A percentile compares a stretch with the other conserved stretches of the same genome.
These are phyloP conservation scores for Leptinotarsa undecemlineata DNA, from an alignment of 1,140 invertebrate species.

Conservation along the genomic window DNA sequence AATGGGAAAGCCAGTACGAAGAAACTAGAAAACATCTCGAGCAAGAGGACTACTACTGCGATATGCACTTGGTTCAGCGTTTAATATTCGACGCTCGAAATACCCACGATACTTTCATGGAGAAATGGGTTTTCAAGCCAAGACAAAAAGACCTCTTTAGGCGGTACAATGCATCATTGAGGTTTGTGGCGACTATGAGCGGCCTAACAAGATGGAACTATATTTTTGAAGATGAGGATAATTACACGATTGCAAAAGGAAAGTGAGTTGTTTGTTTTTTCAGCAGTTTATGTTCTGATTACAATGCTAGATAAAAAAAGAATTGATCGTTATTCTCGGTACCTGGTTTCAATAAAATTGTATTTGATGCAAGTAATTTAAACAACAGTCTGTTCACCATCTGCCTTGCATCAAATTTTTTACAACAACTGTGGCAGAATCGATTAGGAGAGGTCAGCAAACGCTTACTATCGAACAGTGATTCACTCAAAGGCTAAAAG, in stretches of 20 bases:
- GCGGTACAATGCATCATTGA: constrained; percentile 69
- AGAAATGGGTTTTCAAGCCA: constrained; percentile 61
- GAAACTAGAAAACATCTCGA: constrained; percentile 62
- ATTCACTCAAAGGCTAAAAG: too few relatives aligned
- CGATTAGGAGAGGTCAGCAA: too few relatives aligned
- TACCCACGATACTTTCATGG: constrained; percentile 71
- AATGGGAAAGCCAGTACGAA: constrained; percentile 61
- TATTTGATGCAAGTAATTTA: neutral
- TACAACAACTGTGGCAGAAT: too few relatives aligned
- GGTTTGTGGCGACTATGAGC: constrained; percentile 87
- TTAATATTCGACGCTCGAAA: constrained; percentile 86
- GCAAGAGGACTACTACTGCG: constrained; percentile 79
- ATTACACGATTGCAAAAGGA: neutral
- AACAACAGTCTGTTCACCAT: too few relatives aligned
- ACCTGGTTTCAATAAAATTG: too few relatives aligned
- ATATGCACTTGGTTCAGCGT: constrained; percentile 81
- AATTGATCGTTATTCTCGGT: too few relatives aligned
- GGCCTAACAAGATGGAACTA: constrained; percentile 85
- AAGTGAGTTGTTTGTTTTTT: constrained; percentile 1
- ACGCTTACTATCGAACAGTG: too few relatives aligned
- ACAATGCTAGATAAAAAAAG: too few relatives aligned
- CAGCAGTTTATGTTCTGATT: too few relatives aligned
- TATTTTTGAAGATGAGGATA: constrained; percentile 42
- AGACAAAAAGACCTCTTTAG: constrained; percentile 59
- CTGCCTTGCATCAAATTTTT: too few relatives aligned